phyloP scores from a whole-genome alignment of 2,888 invertebrate genomes.

The Psylliodes chrysocephalus region DNA sequence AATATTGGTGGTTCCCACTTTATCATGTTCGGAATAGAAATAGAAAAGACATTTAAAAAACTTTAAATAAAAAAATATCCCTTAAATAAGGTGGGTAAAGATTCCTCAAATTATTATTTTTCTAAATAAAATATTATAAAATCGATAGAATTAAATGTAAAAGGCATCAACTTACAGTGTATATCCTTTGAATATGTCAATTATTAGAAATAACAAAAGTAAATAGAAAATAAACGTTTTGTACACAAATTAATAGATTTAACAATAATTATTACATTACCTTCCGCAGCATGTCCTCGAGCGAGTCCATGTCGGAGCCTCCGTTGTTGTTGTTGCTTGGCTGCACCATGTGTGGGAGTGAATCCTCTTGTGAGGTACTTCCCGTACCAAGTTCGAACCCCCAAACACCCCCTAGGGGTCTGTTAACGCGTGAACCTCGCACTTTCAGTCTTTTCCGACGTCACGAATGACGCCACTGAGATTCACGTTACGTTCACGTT shows the following conservation, averaged over 20 bases:
- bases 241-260: too few relatives aligned
- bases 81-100: too few relatives aligned
- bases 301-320: slow-evolving; percentile 65
- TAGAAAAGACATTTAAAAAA: too few relatives aligned
- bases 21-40: too few relatives aligned
- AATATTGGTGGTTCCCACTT: too few relatives aligned
- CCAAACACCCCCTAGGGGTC: slow-evolving; percentile 31
- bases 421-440: slow-evolving; percentile 24
- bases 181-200: too few relatives aligned
- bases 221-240: too few relatives aligned
- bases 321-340: slow-evolving; percentile 64
- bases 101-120: too few relatives aligned
- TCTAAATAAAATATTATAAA: too few relatives aligned
- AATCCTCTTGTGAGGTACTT: slow-evolving; percentile 12
- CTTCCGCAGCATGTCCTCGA: slow-evolving; percentile 65
- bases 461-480: slow-evolving; percentile 13
- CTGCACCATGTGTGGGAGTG: slow-evolving; percentile 59
- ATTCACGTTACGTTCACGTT: slow-evolving; percentile 23
- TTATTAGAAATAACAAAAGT: too few relatives aligned
- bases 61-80: too few relatives aligned
- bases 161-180: too few relatives aligned
- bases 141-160: background rate
- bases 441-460: slow-evolving; percentile 22
- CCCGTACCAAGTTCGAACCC: slow-evolving; percentile 16
- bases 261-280: slow-evolving; percentile 48